Base-by-base conservation (phyloP, 2,113 vertebrate genomes). In the Hippocampus guttulatus region DNA sequence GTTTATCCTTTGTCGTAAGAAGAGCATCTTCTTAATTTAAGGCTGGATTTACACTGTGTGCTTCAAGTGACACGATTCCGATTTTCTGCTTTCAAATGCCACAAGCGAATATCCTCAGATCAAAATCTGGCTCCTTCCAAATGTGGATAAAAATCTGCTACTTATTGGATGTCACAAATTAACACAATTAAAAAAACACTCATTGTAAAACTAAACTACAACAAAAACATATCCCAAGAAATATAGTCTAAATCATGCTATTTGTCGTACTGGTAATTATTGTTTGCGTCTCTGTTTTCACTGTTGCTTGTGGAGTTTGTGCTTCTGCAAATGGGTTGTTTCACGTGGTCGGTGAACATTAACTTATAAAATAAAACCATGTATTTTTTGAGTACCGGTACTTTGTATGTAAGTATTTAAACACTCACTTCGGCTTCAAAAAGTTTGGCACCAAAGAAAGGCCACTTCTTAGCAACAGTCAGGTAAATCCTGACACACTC, bases 401-500 rank as follows among this genome's bases (percentile, higher is more conserved):
- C n/a, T 64, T 64, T 25, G 47, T 45, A 45, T 64, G 15, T 64
- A 5, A 52, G 25, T 20, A 68, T 3, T 14, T 12, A 58, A 10
- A 5, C 40, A 54, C 91, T 91, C 87, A 99, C 97, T 92, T 95
- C 94, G 63, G 95, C 94, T 81, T 93, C 91, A 86, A 98, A 98
- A 65, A 99, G 62, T 77, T 95, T 96, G 66, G 96, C 95, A 25
- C 96, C 96, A 77, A 97, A 99, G 88, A 96, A 95, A 0, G 94
- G 88, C 97, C 97, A 99, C 85, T 98, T 98, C 82, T 95, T 93
- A 75, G 94, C 94, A 30, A 99, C 96, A 0, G 95, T 95, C 84
- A 99, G 91, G 65, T 97, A 98, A 81, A 98, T 99, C 79, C 97
- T 94, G 68, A 95, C 86, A 8, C 96, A 99, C 54, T 98, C 96